Conservation (phyloP, 2,888 invertebrate species). For the Drosophila peninsularis region DNA sequence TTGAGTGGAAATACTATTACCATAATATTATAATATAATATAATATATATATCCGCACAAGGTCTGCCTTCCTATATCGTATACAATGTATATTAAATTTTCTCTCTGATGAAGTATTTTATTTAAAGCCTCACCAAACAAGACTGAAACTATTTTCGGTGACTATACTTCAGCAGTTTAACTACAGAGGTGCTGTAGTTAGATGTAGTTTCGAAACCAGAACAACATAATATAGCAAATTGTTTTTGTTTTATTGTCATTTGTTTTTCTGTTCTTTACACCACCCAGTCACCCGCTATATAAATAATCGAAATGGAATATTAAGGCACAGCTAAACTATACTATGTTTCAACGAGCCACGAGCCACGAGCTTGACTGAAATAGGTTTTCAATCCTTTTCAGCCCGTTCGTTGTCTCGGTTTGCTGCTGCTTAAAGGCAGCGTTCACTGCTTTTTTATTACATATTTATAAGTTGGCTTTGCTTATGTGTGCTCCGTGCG, state of each 20-base stretch:
- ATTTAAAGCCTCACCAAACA: not conserved
- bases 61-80: not conserved
- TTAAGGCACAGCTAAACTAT: slow-evolving; percentile 1
- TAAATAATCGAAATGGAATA: slow-evolving; percentile 1
- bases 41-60: not conserved
- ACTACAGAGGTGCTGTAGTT: no score
- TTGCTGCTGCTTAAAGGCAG: slow-evolving; percentile 3
- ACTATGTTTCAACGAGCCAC: not conserved
- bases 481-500: slow-evolving; percentile 27
- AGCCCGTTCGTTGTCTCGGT: not conserved
- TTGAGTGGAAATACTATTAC: not conserved
- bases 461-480: slow-evolving; percentile 60
- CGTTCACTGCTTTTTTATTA: slow-evolving; percentile 32
- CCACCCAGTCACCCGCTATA: not conserved
- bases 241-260: not conserved
- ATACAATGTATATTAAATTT: not conserved
- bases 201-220: not conserved
- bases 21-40: not conserved
- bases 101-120: not conserved
- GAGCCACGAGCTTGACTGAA: not conserved
- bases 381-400: slow-evolving; percentile 10
- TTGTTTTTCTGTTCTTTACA: not conserved
- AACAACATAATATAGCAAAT: not conserved
- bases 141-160: no score
- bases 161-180: no score